A percentile compares a stretch with the other conserved stretches of the same genome.
Evolutionary conservation across 2,113 vertebrate species (phyloP).

Genomic region (Pseudopodoces humilis): DNA sequence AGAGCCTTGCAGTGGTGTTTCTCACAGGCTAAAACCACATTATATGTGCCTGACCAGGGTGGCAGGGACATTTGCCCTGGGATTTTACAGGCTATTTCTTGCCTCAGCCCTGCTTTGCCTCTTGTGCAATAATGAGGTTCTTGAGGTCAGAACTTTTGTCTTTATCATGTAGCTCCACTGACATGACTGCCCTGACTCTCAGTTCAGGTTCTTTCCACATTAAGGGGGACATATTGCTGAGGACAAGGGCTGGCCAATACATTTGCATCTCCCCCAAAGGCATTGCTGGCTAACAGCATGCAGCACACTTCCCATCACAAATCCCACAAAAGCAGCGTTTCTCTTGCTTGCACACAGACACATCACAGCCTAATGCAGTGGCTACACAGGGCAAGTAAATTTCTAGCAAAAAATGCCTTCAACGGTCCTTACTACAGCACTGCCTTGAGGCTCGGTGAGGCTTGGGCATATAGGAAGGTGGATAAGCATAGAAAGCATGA

Average conservation of each 20-base stretch:
- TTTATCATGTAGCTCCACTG: neutral
- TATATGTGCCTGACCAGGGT: neutral
- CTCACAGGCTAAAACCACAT: neutral
- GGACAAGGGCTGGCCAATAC: neutral
- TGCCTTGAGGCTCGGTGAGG: neutral
- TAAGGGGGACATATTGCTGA: neutral
- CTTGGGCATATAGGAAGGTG: neutral
- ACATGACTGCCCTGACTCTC: neutral
- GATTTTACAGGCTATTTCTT: neutral
- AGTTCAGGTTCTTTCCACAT: neutral
- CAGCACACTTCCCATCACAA: neutral
- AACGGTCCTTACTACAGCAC: neutral
- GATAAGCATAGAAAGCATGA: neutral
- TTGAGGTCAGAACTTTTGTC: neutral
- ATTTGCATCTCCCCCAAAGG: neutral
- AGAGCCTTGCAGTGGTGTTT: neutral
- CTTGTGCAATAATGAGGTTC: neutral
- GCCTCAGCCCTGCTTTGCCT: neutral
- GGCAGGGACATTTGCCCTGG: neutral
- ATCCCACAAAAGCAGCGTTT: neutral
- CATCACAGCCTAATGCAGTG: neutral
- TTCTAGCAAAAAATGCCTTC: neutral
- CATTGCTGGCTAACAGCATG: fast-evolving
- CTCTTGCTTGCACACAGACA: neutral
- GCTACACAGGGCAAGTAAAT: neutral